These are phyloP conservation scores for Montifringilla adamsi DNA, from an alignment of 2,113 vertebrate genomes.

Conservation along the genomic window DNA sequence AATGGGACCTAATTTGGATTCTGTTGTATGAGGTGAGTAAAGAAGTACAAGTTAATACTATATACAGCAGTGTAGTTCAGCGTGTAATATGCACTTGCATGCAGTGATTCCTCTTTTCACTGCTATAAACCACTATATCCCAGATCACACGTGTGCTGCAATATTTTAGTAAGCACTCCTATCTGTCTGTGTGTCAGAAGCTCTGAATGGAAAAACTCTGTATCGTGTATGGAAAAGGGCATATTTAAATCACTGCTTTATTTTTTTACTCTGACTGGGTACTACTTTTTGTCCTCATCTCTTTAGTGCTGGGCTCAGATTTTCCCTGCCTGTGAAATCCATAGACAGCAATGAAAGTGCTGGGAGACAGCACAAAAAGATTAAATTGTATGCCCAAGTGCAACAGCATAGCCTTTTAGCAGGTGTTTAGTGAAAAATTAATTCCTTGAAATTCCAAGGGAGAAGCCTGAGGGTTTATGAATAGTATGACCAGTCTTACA, in stretches of 20 bases:
- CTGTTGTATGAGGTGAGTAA: constrained; percentile 71
- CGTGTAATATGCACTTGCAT: background rate
- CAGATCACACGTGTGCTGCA: background rate
- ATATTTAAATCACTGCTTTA: background rate
- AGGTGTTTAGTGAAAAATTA: constrained; percentile 78
- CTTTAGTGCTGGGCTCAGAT: constrained; percentile 33
- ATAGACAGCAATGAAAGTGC: constrained; percentile 62
- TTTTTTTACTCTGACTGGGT: background rate
- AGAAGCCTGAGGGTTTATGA: constrained; percentile 71
- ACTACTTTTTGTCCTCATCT: constrained; percentile 40
- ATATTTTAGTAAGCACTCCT: background rate
- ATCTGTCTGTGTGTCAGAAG: background rate
- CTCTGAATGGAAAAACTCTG: background rate
- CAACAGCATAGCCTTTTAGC: constrained; percentile 68
- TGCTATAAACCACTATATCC: background rate
- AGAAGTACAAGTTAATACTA: constrained; percentile 61
- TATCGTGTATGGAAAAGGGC: background rate
- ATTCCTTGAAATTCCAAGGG: constrained; percentile 76
- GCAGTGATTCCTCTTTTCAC: background rate
- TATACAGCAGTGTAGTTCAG: constrained; percentile 41
- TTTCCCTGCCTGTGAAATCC: constrained; percentile 52
- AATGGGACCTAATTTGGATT: constrained; percentile 79
- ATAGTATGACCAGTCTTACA: constrained; percentile 71
- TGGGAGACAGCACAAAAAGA: constrained; percentile 69
- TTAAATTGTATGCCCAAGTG: constrained; percentile 74